Evolutionary conservation across 53 echinoderm and acorn worm species (phyloP), one percentile per base, ranked within the genome.

Genomic region (Patiria pectinifera): DNA sequence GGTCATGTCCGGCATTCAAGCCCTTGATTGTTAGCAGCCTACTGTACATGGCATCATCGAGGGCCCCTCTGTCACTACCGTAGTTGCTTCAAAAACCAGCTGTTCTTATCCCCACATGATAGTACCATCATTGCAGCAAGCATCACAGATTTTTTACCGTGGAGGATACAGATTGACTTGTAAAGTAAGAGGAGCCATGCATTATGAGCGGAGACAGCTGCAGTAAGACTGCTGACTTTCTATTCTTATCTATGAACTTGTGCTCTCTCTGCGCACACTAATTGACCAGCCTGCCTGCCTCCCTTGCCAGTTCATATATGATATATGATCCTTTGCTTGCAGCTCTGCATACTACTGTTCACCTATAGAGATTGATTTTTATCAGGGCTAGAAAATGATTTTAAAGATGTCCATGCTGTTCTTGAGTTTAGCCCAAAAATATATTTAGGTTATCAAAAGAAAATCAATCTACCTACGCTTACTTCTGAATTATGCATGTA

Each of bases 191-290:
- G 16, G 45, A 44, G 85, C 44, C 35, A 16, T 21, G 21, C 35
- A 19, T 85, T 85, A 85, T 85, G 69, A n/a, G 69, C 63, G 14
- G 63, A 85, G 69, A 85, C 85, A 85, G 85, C 60, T 85, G 85
- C 85, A 85, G 85, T 62, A 14, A 19, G 44, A 45, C 14, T 14
- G 59, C 43, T 16, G 45, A 18, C 44, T 85, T 59, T 63, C 85
- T 85, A 85, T 85, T 85, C 85, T 85, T 85, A 85, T 69, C 85
- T 85, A 35, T 35, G 63, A 69, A 69, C 85, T 85, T 69, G 7
- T 85, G 46, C 85, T 85, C 85, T 19, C 48, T 69, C 15, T 63
- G 69, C 18, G 24, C 26, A 43, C 44, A 62, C 43, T 85, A 85
- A 85, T 69, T 85, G 85, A 69, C 85, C 85, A 70, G 63, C 85